phyloP scores from a whole-genome alignment of 2,888 invertebrate species.

The Sarcophaga variegata region DNA sequence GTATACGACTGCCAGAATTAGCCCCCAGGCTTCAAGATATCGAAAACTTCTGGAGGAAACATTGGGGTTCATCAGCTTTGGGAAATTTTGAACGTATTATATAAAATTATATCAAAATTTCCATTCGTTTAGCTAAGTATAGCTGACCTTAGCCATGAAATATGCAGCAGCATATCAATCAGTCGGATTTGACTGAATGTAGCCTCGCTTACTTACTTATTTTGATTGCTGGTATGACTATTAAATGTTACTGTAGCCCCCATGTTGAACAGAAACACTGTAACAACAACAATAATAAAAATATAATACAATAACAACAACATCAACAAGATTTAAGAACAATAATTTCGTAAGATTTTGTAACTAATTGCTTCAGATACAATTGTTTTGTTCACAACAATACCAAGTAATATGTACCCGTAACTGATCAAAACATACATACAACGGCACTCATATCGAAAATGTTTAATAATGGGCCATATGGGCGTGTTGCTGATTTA shows the following conservation, averaged over 20 bases:
- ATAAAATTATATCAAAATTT: too few relatives aligned
- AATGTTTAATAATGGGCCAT: background rate
- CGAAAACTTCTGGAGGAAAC: too few relatives aligned
- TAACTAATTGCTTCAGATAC: conserved; percentile 67
- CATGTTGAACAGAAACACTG: background rate
- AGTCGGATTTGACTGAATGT: too few relatives aligned
- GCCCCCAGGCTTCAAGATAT: too few relatives aligned
- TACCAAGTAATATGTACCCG: too few relatives aligned
- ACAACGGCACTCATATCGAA: background rate
- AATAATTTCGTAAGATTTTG: conserved; percentile 64
- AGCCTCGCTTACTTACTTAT: background rate
- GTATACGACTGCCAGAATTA: too few relatives aligned
- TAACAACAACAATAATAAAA: too few relatives aligned
- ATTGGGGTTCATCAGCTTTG: too few relatives aligned
- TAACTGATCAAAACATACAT: background rate
- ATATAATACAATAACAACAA: background rate
- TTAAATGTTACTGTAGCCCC: background rate
- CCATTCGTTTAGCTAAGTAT: too few relatives aligned
- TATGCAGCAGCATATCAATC: too few relatives aligned
- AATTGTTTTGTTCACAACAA: conserved; percentile 57
- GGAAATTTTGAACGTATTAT: too few relatives aligned
- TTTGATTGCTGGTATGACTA: background rate
- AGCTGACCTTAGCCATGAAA: too few relatives aligned
- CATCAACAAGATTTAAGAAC: conserved; percentile 32
- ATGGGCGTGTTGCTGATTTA: conserved; percentile 59